These are phyloP conservation scores for Trichopoda pennipes DNA, from an alignment of 2,888 invertebrate species.

Conservation along the genomic window DNA sequence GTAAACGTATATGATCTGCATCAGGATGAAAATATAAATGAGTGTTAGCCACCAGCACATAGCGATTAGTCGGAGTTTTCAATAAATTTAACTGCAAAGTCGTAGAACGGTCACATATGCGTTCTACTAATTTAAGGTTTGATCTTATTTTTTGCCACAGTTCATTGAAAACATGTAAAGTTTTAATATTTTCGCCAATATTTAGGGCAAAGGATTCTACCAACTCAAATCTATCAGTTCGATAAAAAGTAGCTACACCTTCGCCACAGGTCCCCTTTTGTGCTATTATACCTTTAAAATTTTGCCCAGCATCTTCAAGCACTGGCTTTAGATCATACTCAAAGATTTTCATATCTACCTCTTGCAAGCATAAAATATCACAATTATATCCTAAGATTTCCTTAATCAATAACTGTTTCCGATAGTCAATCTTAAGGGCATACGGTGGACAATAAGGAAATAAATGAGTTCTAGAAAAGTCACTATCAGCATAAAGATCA, in stretches of 20 bases:
- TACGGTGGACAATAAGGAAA: constrained; percentile 93
- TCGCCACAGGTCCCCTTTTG: constrained; percentile 89
- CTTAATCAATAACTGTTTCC: constrained; percentile 91
- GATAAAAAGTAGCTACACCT: constrained; percentile 91
- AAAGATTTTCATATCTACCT: constrained; percentile 92
- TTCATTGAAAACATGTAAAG: constrained; percentile 82
- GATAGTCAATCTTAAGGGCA: constrained; percentile 90
- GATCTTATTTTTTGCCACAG: constrained; percentile 84
- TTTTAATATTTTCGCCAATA: constrained; percentile 84
- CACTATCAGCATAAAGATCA: constrained; percentile 93
- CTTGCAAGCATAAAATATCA: constrained; percentile 95
- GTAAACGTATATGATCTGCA: constrained; percentile 92
- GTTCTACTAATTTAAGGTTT: constrained; percentile 83
- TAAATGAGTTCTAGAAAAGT: constrained; percentile 86
- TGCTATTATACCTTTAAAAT: constrained; percentile 84
- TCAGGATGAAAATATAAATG: constrained; percentile 97
- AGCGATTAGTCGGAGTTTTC: constrained; percentile 82
- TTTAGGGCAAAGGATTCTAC: constrained; percentile 83
- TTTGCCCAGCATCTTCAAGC: constrained; percentile 81
- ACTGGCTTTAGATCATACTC: constrained; percentile 84
- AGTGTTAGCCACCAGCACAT: constrained; percentile 90
- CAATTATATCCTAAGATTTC: constrained; percentile 92
- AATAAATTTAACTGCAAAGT: constrained; percentile 83
- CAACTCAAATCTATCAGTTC: constrained; percentile 85
- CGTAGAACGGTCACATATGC: constrained; percentile 86